These are phyloP conservation scores for Myodes glareolus DNA, from an alignment of 2,113 vertebrate species.

Conservation along the genomic window DNA sequence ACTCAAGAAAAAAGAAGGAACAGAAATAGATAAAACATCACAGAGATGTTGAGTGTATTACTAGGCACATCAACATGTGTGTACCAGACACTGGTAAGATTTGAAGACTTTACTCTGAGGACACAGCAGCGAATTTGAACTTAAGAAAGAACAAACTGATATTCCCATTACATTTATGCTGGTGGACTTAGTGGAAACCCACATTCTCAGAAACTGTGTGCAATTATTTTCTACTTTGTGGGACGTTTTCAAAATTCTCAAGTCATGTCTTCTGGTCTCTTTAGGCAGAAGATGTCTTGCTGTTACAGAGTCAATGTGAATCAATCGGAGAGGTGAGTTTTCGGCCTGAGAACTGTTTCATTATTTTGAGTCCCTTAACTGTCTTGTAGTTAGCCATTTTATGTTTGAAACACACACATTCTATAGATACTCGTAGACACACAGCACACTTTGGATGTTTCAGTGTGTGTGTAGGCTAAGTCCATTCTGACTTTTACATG, in stretches of 20 bases:
- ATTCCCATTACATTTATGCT: neutral
- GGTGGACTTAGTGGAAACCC: neutral
- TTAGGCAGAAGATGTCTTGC: neutral
- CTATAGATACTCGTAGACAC: neutral
- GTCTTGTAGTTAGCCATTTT: neutral
- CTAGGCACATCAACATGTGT: neutral
- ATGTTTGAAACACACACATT: slow-evolving; percentile 16
- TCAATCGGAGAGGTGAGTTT: neutral
- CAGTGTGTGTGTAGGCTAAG: neutral
- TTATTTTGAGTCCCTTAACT: neutral
- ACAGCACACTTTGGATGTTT: neutral
- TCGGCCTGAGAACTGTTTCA: neutral
- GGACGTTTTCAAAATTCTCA: neutral
- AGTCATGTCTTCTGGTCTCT: neutral
- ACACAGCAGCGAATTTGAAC: neutral
- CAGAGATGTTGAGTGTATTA: neutral
- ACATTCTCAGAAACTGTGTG: neutral
- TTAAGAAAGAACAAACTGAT: neutral
- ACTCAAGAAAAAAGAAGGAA: neutral
- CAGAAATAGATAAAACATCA: neutral
- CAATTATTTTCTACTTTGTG: neutral
- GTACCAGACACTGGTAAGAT: neutral
- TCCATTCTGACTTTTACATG: neutral
- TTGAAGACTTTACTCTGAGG: neutral
- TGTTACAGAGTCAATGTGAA: neutral